A percentile compares a stretch with the other conserved stretches of the same genome.
Evolutionary conservation across 2,797 vertebrate genomes (phyloP).

Genomic region (Pseudomugil gertrudae): DNA sequence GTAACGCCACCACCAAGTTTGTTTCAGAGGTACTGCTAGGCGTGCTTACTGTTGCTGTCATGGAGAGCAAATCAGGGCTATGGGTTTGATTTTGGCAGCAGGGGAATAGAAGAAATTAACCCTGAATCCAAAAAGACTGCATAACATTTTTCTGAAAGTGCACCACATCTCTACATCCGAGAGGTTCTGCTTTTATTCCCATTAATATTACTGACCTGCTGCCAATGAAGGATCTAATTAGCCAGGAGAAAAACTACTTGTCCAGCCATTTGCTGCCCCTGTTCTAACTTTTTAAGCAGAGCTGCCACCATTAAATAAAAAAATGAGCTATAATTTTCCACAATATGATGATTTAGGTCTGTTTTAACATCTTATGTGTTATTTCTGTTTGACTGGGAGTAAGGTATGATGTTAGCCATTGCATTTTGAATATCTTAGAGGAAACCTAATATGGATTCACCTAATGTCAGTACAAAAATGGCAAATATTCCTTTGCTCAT

Average conservation of each 20-base stretch:
- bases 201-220: neutral
- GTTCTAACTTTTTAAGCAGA: neutral
- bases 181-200: too few species aligned
- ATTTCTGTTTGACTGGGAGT: neutral
- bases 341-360: neutral
- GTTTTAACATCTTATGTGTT: neutral
- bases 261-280: neutral
- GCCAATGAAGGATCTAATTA: neutral
- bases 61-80: neutral
- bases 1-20: constrained; percentile 93
- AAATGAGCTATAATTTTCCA: neutral
- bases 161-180: too few species aligned
- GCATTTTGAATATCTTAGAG: neutral
- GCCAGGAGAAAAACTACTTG: neutral
- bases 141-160: too few species aligned
- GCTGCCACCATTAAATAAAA: neutral
- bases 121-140: too few species aligned
- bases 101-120: neutral
- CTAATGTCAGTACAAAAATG: neutral
- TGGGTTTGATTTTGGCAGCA: neutral
- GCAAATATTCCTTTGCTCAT: neutral
- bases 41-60: too few species aligned
- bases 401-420: neutral
- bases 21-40: constrained; percentile 84
- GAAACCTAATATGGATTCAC: neutral